These are phyloP conservation scores for Nebria brevicollis DNA, from an alignment of 2,888 invertebrate genomes.

Conservation along the genomic window DNA sequence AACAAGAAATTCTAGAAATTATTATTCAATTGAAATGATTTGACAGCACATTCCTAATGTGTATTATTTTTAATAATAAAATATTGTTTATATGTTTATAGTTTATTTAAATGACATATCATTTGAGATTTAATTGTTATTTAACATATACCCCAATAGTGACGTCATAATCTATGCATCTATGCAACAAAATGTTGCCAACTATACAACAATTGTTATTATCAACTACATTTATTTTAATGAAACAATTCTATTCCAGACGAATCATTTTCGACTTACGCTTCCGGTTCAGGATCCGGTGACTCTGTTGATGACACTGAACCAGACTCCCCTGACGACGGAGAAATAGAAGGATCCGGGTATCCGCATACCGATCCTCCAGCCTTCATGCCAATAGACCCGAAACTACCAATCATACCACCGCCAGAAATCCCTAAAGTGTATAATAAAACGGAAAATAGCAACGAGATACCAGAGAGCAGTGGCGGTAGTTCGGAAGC, in stretches of 20 bases:
- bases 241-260: conserved; percentile 61
- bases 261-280: conserved; percentile 61
- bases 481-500: conserved; percentile 57
- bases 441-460: not conserved
- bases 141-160: no score
- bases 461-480: conserved; percentile 25
- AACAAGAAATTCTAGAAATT: no score
- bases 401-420: conserved; percentile 28
- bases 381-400: conserved; percentile 27
- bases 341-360: conserved; percentile 52
- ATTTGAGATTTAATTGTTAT: no score
- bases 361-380: conserved; percentile 49
- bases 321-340: conserved; percentile 54
- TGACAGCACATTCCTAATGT: no score
- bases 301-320: conserved; percentile 64
- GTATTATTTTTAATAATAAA: no score
- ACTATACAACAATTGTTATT: no score
- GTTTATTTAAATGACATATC: no score
- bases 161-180: no score
- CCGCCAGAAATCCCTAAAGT: conserved; percentile 36
- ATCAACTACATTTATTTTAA: not conserved
- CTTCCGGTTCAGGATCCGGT: conserved; percentile 80
- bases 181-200: no score
- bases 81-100: no score
- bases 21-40: no score